Conservation (phyloP, 1,140 invertebrate genomes). For the Drosophila grimshawi region DNA sequence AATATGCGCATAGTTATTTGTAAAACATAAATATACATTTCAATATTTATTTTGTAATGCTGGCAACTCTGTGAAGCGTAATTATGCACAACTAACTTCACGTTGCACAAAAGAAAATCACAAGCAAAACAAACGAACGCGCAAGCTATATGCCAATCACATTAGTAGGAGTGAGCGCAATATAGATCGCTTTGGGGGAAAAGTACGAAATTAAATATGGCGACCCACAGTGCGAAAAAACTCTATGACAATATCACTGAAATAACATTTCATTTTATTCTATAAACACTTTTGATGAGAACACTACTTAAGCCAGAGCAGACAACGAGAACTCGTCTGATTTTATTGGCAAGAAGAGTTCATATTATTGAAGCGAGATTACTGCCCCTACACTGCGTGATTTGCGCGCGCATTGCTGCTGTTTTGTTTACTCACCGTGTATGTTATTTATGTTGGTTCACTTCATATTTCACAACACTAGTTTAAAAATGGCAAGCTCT, state of each 20-base stretch:
- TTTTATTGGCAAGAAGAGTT: not conserved
- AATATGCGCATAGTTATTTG: not conserved
- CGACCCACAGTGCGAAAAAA: slow-evolving; percentile 61
- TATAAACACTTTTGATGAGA: not conserved
- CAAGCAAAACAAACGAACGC: slow-evolving; percentile 77
- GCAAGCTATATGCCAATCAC: slow-evolving; percentile 39
- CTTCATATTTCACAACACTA: slow-evolving; percentile 57
- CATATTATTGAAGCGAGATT: not conserved
- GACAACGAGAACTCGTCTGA: not conserved
- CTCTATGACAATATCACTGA: slow-evolving; percentile 28
- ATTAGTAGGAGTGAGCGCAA: slow-evolving; percentile 49
- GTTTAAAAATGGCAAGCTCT: slow-evolving; percentile 39
- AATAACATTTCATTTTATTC: slow-evolving; percentile 26
- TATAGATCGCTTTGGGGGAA: slow-evolving; percentile 41
- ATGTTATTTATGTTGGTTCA: slow-evolving; percentile 44
- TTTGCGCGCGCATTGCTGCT: slow-evolving; percentile 60
- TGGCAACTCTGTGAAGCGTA: slow-evolving; percentile 59
- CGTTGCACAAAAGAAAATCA: slow-evolving; percentile 76
- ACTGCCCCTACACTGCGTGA: not conserved
- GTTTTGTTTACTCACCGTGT: slow-evolving; percentile 55
- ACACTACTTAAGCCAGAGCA: not conserved
- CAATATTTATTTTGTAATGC: slow-evolving; percentile 1
- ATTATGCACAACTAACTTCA: slow-evolving; percentile 73
- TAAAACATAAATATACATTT: slow-evolving; percentile 18
- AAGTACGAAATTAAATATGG: slow-evolving; percentile 76